These are phyloP conservation scores for Drosophila formosana DNA, from an alignment of 2,888 invertebrate genomes.

Conservation along the genomic window DNA sequence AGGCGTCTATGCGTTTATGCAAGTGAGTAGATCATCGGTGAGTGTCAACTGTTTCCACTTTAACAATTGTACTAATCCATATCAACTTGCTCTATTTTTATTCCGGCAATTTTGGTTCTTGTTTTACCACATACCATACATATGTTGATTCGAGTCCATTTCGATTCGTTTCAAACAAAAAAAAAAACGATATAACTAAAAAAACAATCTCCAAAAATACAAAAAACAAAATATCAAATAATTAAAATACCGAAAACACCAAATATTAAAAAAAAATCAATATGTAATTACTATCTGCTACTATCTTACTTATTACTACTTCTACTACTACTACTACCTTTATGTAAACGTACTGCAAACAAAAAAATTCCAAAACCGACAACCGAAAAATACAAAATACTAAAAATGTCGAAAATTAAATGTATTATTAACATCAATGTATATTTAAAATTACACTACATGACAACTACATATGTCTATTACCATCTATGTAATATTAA, in stretches of 20 bases:
- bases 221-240: slow-evolving; percentile 4
- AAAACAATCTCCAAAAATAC: slow-evolving; percentile 19
- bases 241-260: slow-evolving; percentile 14
- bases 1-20: slow-evolving; percentile 86
- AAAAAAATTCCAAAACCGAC: slow-evolving; percentile 22
- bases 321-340: slow-evolving; percentile 63
- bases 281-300: slow-evolving; percentile 72
- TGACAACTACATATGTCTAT: slow-evolving; percentile 42
- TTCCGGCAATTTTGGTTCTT: slow-evolving; percentile 78
- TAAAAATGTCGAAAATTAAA: slow-evolving; percentile 32
- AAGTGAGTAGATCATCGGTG: slow-evolving; percentile 86
- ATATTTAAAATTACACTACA: slow-evolving; percentile 38
- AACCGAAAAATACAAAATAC: slow-evolving; percentile 35
- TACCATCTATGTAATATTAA: slow-evolving; percentile 44
- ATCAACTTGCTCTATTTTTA: slow-evolving; percentile 84
- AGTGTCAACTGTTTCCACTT: slow-evolving; percentile 84
- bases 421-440: slow-evolving; percentile 53
- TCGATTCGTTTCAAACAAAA: slow-evolving; percentile 18
- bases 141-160: slow-evolving; percentile 19
- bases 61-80: slow-evolving; percentile 85
- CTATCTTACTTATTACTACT: slow-evolving; percentile 68
- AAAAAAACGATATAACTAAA: slow-evolving; percentile 8
- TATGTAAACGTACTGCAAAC: slow-evolving; percentile 54
- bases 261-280: slow-evolving; percentile 40
- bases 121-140: slow-evolving; percentile 36